Base-by-base conservation (phyloP, 1,140 invertebrate genomes). In the Eulimnadia texana region DNA sequence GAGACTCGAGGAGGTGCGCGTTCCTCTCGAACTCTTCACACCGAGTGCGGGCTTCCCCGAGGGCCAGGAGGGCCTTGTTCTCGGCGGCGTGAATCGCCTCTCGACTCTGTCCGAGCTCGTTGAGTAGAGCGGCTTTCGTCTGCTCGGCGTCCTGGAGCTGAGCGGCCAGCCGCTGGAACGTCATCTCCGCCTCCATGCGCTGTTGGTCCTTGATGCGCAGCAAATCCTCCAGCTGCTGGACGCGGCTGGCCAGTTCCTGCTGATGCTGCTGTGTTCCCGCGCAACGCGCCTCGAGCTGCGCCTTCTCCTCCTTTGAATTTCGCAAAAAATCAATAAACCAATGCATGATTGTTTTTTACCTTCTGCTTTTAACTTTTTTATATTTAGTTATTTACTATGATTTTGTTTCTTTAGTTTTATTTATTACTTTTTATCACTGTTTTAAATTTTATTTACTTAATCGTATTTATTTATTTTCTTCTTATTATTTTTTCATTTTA, bases 191-290 rank as follows among this genome's bases (percentile, higher is more conserved):
- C 42, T 61, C 51, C 47, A 60, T 24, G 3, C 73, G 72, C 47
- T 77, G 66, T 64, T 73, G 69, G 65, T 77, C 76, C 16, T 71
- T 70, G 72, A 23, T 73, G 73, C 33, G 70, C 66, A 52, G 78
- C 54, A 77, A 74, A 23, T 76, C 67, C 62, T 80, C 79, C 50
- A 79, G 65, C 63, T 80, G 78, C 64, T 79, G 77, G 13, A 74
- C 70, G 55, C 79, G 78, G 2, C 69, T 66, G 20, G 73, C 68
- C 33, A 77, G 60, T 56, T 77, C 76, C 52, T 77, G 75, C 56
- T 77, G 74, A 28, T 53, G 51, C 53, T 61, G 51, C 27, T 61
- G 51, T 23, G 60, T 28, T 3, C 16, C 33, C 50, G 60, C n/a
- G 33, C 62, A 77, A 58, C 10, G 73, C 72, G 0, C 75, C 72